Base-by-base conservation (phyloP, 2,888 invertebrate genomes). In the Drosophila falleni region DNA sequence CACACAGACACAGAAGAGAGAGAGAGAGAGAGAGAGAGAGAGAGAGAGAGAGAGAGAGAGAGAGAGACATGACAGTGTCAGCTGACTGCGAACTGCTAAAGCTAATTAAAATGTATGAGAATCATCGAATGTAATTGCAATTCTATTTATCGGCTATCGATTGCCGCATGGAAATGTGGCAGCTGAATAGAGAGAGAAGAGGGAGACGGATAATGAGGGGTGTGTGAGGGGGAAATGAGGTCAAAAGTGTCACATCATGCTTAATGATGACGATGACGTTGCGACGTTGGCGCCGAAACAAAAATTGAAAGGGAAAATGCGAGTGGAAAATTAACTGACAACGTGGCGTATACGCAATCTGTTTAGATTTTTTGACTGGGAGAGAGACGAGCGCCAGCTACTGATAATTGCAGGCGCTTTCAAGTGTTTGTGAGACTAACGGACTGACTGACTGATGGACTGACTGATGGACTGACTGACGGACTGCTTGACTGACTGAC, bases 171-270 rank as follows among this genome's bases (percentile, higher is more conserved):
- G 16, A 41, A 29, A 47, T 19, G 53, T 23, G 26, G 35, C 54
- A 44, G 44, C 58, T 62, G 50, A 49, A 33, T n/a, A 8, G 13
- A 2, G 5, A 10, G 44, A n/a, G 29, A n/a, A n/a, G 9, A n/a
- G 33, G 19, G 19, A 5, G 0, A 67, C 56, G 33, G n/a, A 8
- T 29, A 6, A 33, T 4, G 23, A 23, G 2, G 9, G 19, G 3
- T 2, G 13, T 2, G 13, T 1, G 29, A 5, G 16, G 19, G 42
- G 11, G 13, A 78, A 87, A 73, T 77, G 78, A 89, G 87, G 89
- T 81, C 81, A 90, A 90, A 90, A 90, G 78, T 90, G 90, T 90
- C 90, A 89, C 90, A 90, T 90, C 90, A 90, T 90, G 83, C 90
- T 81, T 86, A 85, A 89, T 90, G 90, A 90, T 90, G 88, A 88